Evolutionary conservation across 2,113 vertebrate species (phyloP).

Genomic region (Sylvietta virens): DNA sequence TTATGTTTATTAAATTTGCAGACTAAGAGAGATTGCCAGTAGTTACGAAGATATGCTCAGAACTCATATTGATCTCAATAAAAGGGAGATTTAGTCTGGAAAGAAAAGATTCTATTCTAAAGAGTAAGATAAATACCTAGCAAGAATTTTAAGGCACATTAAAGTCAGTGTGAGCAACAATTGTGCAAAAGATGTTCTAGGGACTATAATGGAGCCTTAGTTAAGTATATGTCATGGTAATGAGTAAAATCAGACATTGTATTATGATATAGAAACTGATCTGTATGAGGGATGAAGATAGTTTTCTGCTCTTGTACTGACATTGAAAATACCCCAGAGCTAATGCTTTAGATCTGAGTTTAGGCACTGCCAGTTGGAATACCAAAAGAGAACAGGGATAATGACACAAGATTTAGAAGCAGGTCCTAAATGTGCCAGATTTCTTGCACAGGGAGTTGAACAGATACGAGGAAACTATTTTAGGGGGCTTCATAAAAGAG

Average conservation of each 20-base stretch:
- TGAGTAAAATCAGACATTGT: not conserved
- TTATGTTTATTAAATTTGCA: not conserved
- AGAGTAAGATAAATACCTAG: not conserved
- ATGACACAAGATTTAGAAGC: not conserved
- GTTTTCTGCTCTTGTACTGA: not conserved
- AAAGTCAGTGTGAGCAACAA: not conserved
- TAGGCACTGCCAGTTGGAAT: not conserved
- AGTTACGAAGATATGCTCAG: not conserved
- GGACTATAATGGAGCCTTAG: not conserved
- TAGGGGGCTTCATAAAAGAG: not conserved
- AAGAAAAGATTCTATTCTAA: not conserved
- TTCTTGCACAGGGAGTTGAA: not conserved
- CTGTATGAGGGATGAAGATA: not conserved
- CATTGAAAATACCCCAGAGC: not conserved
- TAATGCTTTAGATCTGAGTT: not conserved
- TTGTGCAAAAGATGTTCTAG: not conserved
- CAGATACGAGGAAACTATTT: not conserved
- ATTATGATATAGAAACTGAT: not conserved
- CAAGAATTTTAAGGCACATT: not conserved
- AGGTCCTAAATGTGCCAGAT: not conserved
- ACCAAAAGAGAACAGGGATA: not conserved
- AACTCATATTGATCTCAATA: not conserved
- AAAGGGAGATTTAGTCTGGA: not conserved
- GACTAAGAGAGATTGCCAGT: not conserved
- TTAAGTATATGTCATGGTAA: not conserved